Evolutionary conservation across 1,140 invertebrate genomes (phyloP).

Genomic region (Cyclina sinensis): DNA sequence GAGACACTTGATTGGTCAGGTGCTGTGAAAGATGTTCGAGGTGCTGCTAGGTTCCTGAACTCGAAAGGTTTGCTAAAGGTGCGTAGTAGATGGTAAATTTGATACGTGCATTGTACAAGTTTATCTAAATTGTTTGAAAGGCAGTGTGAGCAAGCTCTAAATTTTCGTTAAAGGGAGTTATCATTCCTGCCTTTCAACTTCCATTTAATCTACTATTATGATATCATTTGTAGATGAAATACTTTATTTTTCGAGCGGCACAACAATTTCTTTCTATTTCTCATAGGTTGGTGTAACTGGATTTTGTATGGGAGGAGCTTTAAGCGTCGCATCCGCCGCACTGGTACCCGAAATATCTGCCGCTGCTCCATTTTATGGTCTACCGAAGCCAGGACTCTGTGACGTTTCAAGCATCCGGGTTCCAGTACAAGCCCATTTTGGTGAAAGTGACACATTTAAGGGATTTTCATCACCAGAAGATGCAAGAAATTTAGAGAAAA

Average conservation of each 20-base stretch:
- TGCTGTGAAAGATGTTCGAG: slow-evolving; percentile 82
- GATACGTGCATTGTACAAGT: too few species aligned
- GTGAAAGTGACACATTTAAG: slow-evolving; percentile 71
- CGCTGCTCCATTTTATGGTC: slow-evolving; percentile 83
- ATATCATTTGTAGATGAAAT: too few species aligned
- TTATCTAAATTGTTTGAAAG: too few species aligned
- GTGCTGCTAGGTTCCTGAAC: slow-evolving; percentile 76
- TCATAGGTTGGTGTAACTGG: slow-evolving; percentile 8
- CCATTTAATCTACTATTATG: too few species aligned
- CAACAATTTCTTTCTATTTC: too few species aligned
- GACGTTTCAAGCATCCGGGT: slow-evolving; percentile 79
- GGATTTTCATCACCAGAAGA: slow-evolving; percentile 72
- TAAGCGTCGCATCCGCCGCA: slow-evolving; percentile 74
- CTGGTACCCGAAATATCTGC: slow-evolving; percentile 76
- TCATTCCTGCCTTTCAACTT: too few species aligned
- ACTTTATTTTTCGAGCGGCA: too few species aligned
- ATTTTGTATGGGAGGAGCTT: slow-evolving; percentile 11
- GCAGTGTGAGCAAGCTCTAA: too few species aligned
- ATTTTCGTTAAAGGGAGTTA: too few species aligned
- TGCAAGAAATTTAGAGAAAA: slow-evolving; percentile 47
- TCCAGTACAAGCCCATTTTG: slow-evolving; percentile 83
- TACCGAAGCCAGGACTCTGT: slow-evolving; percentile 72
- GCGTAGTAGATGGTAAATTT: too few species aligned
- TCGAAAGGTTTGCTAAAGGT: slow-evolving; percentile 73
- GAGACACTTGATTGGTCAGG: slow-evolving; percentile 82